Conservation (phyloP, 2,797 vertebrate genomes). For the Carduelis carduelis region DNA sequence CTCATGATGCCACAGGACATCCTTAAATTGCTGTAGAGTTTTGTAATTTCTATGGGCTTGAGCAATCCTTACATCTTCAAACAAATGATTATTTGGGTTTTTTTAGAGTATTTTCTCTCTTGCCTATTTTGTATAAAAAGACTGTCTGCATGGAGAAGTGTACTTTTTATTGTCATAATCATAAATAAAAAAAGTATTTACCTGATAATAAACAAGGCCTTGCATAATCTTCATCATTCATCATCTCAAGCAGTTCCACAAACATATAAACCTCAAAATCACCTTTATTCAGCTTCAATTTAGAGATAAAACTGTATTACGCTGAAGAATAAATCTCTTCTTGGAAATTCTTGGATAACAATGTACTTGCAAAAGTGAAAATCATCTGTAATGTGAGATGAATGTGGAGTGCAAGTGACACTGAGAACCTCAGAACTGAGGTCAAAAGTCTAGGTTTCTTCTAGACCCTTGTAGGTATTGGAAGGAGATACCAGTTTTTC, state of each 20-base stretch:
- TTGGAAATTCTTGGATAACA: not conserved
- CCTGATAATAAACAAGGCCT: not conserved
- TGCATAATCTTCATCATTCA: not conserved
- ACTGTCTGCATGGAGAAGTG: not conserved
- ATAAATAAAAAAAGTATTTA: not conserved
- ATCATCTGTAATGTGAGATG: not conserved
- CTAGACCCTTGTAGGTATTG: not conserved
- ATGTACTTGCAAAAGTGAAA: not conserved
- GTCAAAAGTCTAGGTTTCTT: not conserved
- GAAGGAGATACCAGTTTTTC: not conserved
- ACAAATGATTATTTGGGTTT: rapidly evolving
- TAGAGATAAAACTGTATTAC: not conserved
- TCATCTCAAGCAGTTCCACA: not conserved
- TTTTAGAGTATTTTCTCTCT: not conserved
- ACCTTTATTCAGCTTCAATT: not conserved
- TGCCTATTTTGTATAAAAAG: not conserved
- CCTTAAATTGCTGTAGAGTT: not conserved
- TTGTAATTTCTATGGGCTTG: not conserved
- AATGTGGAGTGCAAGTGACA: not conserved
- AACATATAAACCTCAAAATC: not conserved
- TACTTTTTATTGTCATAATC: not conserved
- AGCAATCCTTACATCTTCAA: not conserved
- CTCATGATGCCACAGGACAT: not conserved
- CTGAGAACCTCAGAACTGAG: not conserved
- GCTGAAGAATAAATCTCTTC: not conserved